Percentiles rank a stretch among this genome's conserved stretches.
These are phyloP conservation scores for Thera britannica DNA, from an alignment of 2,888 invertebrate species.

Conservation along the genomic window DNA sequence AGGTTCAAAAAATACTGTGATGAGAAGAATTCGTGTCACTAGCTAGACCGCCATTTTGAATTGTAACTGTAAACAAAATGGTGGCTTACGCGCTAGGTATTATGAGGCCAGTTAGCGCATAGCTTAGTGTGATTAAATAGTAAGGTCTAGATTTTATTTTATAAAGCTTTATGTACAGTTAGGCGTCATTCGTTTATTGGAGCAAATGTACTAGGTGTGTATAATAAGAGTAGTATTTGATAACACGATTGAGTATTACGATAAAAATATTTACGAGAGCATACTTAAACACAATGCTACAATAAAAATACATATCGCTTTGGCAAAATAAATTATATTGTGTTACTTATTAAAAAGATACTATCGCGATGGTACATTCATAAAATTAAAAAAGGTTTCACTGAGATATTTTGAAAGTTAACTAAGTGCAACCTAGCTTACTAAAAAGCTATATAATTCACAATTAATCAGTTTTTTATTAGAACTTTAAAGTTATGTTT, in stretches of 20 bases:
- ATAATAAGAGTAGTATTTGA: slow-evolving; percentile 81
- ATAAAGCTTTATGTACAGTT: slow-evolving; percentile 82
- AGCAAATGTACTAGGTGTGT: slow-evolving; percentile 74
- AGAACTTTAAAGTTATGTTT: slow-evolving; percentile 50
- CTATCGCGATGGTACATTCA: slow-evolving; percentile 60
- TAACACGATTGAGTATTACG: slow-evolving; percentile 72
- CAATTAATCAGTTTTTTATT: slow-evolving; percentile 48
- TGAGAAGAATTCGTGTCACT: slow-evolving; percentile 60
- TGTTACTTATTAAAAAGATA: slow-evolving; percentile 49
- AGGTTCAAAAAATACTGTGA: slow-evolving; percentile 68
- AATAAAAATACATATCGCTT: slow-evolving; percentile 84
- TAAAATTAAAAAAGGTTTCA: slow-evolving; percentile 60
- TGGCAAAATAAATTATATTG: slow-evolving; percentile 63
- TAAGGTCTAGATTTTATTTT: slow-evolving; percentile 80
- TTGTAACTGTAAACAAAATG: slow-evolving; percentile 57
- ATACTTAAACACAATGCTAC: slow-evolving; percentile 77
- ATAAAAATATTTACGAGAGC: slow-evolving; percentile 64
- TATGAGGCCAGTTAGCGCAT: slow-evolving; percentile 71
- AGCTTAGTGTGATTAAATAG: slow-evolving; percentile 78
- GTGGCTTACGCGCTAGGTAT: slow-evolving; percentile 60
- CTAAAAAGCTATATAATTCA: slow-evolving; percentile 29
- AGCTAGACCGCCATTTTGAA: slow-evolving; percentile 63
- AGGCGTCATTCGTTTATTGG: slow-evolving; percentile 74
- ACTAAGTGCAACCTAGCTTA: slow-evolving; percentile 3
- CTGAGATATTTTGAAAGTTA: slow-evolving; percentile 33